These are phyloP conservation scores for Ptychochromis oligacanthus DNA, from an alignment of 2,113 vertebrate genomes.

Conservation along the genomic window DNA sequence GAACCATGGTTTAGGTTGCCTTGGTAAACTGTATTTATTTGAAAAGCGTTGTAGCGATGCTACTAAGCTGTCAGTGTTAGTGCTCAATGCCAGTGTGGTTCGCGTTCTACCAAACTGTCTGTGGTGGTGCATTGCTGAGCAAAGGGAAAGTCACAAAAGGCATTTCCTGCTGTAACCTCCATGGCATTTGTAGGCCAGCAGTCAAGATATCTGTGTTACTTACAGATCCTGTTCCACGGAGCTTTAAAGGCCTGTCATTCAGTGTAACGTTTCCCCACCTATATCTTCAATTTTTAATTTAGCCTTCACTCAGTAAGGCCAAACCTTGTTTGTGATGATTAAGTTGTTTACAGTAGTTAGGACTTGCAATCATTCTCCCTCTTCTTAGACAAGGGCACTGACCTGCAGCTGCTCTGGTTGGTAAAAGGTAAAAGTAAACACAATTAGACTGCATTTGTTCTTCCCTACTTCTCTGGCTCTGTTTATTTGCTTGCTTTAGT, in stretches of 20 bases:
- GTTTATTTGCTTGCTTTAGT: conserved; percentile 66
- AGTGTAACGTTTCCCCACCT: conserved; percentile 58
- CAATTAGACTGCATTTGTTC: conserved; percentile 70
- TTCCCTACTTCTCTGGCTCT: conserved; percentile 44
- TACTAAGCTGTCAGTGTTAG: conserved; percentile 17
- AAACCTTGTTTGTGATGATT: conserved; percentile 42
- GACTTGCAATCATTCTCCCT: conserved; percentile 42
- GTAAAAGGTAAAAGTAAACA: conserved; percentile 69
- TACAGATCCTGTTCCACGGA: conserved; percentile 81
- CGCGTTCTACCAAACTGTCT: conserved; percentile 43
- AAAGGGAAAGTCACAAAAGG: conserved; percentile 84
- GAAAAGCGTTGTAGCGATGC: conserved; percentile 8
- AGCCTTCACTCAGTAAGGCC: conserved; percentile 16
- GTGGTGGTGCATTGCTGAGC: conserved; percentile 79
- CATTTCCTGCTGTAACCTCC: conserved; percentile 85
- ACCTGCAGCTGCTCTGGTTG: conserved; percentile 51
- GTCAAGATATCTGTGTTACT: conserved; percentile 80
- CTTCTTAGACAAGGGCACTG: conserved; percentile 39
- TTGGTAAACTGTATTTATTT: conserved; percentile 10
- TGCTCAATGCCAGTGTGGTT: conserved; percentile 24
- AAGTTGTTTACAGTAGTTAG: conserved; percentile 38
- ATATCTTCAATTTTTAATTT: conserved; percentile 36
- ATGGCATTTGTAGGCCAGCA: conserved; percentile 79
- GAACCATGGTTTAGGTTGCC: conserved; percentile 14
- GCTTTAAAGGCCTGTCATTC: conserved; percentile 73